Conservation (phyloP, 2,888 invertebrate genomes). For the Oxycera nigricornis region DNA sequence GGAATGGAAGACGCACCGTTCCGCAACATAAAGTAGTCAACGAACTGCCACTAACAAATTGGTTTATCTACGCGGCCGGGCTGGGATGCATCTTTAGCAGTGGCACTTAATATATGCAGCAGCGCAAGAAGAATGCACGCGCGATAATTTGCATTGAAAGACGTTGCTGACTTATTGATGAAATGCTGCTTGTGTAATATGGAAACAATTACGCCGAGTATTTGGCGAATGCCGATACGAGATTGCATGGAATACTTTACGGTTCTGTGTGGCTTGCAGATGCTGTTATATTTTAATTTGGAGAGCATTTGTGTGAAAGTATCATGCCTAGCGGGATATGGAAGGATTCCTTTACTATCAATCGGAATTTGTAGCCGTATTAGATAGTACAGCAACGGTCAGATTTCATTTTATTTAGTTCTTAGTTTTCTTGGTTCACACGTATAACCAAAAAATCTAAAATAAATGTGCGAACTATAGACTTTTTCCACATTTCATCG, state of each 20-base stretch:
- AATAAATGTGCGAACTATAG: slow-evolving; percentile 10
- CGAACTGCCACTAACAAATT: slow-evolving; percentile 5
- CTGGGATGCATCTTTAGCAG: not conserved
- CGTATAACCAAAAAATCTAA: not conserved
- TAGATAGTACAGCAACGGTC: no score
- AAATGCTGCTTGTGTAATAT: not conserved
- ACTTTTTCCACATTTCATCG: slow-evolving; percentile 14
- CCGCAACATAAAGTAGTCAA: slow-evolving; percentile 21
- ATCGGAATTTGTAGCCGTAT: not conserved
- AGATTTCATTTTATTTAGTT: no score
- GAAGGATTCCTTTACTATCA: not conserved
- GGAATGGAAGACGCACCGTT: slow-evolving; percentile 1
- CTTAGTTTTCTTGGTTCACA: not conserved
- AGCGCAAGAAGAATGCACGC: not conserved
- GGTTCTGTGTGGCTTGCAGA: not conserved
- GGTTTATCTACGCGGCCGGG: not conserved
- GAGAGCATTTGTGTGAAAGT: not conserved
- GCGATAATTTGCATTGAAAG: slow-evolving; percentile 31
- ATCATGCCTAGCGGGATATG: not conserved
- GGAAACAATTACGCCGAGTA: slow-evolving; percentile 5
- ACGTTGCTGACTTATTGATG: slow-evolving; percentile 16
- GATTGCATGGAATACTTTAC: not conserved
- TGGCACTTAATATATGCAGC: not conserved
- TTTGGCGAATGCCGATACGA: not conserved
- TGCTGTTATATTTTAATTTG: not conserved